These are phyloP conservation scores for Antedon bifida DNA, from an alignment of 35 echinoderm and acorn worm genomes.

Conservation along the genomic window DNA sequence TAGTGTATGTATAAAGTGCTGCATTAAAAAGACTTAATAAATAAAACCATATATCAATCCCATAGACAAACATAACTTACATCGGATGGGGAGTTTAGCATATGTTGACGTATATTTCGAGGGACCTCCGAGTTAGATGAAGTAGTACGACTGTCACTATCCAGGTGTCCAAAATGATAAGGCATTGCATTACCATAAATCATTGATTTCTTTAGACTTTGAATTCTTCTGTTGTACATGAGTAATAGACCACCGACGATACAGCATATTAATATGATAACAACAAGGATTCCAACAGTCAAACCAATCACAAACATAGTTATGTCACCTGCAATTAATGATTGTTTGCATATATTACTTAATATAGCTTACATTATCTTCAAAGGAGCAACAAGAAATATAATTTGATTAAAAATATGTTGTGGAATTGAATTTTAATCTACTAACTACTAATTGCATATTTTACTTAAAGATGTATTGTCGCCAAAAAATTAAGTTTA, in stretches of 20 bases:
- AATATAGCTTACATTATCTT: not conserved
- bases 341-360: too few relatives aligned
- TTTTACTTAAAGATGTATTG: too few relatives aligned
- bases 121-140: not conserved
- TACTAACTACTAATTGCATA: too few relatives aligned
- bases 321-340: not conserved
- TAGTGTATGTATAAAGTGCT: not conserved
- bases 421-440: too few relatives aligned
- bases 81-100: not conserved
- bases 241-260: not conserved
- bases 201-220: not conserved
- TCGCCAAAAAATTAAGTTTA: too few relatives aligned
- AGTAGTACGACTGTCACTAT: not conserved
- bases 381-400: not conserved
- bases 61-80: not conserved
- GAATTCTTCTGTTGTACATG: not conserved
- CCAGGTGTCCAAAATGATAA: not conserved
- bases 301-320: not conserved
- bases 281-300: not conserved
- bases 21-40: too few relatives aligned
- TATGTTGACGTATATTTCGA: not conserved
- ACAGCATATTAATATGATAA: not conserved
- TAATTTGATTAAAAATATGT: too few relatives aligned
- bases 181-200: not conserved
- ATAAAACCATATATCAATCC: too few relatives aligned